Evolutionary conservation across 2,888 invertebrate genomes (phyloP).

Genomic region (Callyntrura guangdongensis): DNA sequence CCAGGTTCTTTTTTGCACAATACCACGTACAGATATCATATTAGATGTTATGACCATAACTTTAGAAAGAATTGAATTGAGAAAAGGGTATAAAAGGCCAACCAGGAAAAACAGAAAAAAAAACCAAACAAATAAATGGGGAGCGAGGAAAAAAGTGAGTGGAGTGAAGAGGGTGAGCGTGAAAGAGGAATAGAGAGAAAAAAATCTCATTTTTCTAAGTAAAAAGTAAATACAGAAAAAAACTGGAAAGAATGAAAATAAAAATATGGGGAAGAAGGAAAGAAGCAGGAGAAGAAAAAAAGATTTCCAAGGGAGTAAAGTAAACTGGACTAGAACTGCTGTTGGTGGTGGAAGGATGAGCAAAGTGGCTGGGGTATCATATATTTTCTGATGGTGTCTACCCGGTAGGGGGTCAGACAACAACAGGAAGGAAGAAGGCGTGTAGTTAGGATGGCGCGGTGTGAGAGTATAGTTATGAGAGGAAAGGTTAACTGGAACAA

Average conservation of each 20-base stretch:
- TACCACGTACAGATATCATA: not conserved
- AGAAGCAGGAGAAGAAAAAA: constrained; percentile 19
- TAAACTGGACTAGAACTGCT: constrained; percentile 11
- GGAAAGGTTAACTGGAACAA: constrained; percentile 41
- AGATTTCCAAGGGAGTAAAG: constrained; percentile 9
- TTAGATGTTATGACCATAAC: not conserved
- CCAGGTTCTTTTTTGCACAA: constrained; percentile 44
- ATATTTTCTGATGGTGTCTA: constrained; percentile 31
- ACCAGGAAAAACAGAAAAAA: not conserved
- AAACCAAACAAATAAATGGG: constrained; percentile 23
- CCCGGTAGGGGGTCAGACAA: constrained; percentile 60
- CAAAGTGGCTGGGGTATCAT: constrained; percentile 12
- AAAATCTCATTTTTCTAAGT: constrained; percentile 76
- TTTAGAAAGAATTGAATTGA: constrained; percentile 29
- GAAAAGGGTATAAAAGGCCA: constrained; percentile 21
- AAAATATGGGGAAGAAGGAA: constrained; percentile 35
- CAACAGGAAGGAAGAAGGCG: constrained; percentile 66
- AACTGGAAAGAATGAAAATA: not conserved
- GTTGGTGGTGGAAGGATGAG: not conserved
- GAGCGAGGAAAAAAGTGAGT: not conserved
- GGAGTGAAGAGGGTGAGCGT: constrained; percentile 67
- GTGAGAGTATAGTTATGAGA: not conserved
- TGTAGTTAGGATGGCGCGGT: not conserved
- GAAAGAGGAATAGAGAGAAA: constrained; percentile 64
- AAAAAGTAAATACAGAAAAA: constrained; percentile 71